Base-by-base conservation (phyloP, 2,797 vertebrate genomes). In the Amblyopsis hoosieri region DNA sequence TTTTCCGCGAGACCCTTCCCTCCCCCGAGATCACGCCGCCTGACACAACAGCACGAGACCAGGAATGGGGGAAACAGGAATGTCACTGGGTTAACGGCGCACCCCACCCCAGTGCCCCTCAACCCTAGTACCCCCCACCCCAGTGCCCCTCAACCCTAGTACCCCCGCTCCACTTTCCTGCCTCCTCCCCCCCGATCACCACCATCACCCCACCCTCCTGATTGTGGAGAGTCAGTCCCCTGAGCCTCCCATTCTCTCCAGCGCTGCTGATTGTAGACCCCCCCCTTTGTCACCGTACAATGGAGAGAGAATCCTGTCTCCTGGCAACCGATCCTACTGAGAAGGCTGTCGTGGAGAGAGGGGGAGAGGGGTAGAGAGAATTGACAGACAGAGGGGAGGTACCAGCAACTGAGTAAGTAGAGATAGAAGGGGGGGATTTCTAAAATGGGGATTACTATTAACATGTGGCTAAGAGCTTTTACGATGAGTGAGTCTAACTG, bases 281-380 rank as follows among this genome's bases (percentile, higher is more conserved):
- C 74, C 75, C 61, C 37, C 86, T 91, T 91, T 92, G 89, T 90
- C 59, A 23, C 62, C 75, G 82, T 83, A 93, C 91, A 93, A 93
- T 90, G 72, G 86, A 80, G 85, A 88, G 86, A 59, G 87, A 92
- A 91, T 90, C 87, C 84, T 47, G 92, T 93, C 89, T 92, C 92
- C 90, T 89, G 92, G 92, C 92, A 93, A 93, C 92, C 90, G 89
- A 89, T 88, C 77, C 85, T 31, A 80, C 51, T 0, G 84, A 91
- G 89, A 88, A 89, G 85, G 83, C 82, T 87, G 87, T 82, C 12
- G 81, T 71, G 81, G 85, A 81, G 79, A 57, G 51, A 53, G 56
- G 54, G 48, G 66, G 76, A 66, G 59, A 45, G 54, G 60, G 74
- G 59, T 29, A 68, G 68, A 61, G 48, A 62, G 51, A 46, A 53